Evolutionary conservation across 92 coral and sea anemone species (phyloP), one percentile per base, ranked within the genome.

Genomic region (Porites rus): DNA sequence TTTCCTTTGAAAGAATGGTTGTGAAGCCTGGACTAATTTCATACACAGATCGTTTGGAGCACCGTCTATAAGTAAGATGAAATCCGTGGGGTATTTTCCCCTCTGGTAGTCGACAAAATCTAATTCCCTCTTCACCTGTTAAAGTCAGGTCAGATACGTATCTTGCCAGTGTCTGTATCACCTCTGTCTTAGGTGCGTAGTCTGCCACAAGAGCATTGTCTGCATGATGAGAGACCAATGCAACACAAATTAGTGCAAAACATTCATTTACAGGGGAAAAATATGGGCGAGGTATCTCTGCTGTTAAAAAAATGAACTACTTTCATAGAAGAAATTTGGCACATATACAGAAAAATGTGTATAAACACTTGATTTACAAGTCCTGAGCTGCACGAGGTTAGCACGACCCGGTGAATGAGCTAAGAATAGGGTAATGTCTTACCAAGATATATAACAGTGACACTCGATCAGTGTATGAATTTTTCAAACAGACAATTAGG

Each of bases 1-100:
- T 64, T 62, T 78, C 83, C 51, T 50, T 78, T 10, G 74, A 78
- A 20, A 64, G 73, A 64, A 78, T 65, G 72, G 65, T 78, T 14
- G 72, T 54, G 21, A 64, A 78, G 12, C 53, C 86, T 10, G 21
- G 56, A 28, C 25, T 43, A 2, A 46, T 28, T 6, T 58, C 21
- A 61, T 69, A 81, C 20, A 52, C 16, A 52, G 77, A 51, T 54
- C 86, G 52, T 56, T 62, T 51, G 67, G 86, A 81, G 16, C 52
- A 69, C 16, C 86, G 67, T 18, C n/a, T 81, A 58, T 81, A 75
- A 52, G 31, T 61, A 19, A 81, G 54, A 28, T 81, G 69, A 61
- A 81, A 81, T 31, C 77, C 86, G 5, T 54, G 56, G 17, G 77
- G 86, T 24, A 53, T 7, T 11, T 69, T 61, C n/a, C 4, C 28